Conservation (phyloP, 2,797 vertebrate species). For the Aulostomus chinensis region DNA sequence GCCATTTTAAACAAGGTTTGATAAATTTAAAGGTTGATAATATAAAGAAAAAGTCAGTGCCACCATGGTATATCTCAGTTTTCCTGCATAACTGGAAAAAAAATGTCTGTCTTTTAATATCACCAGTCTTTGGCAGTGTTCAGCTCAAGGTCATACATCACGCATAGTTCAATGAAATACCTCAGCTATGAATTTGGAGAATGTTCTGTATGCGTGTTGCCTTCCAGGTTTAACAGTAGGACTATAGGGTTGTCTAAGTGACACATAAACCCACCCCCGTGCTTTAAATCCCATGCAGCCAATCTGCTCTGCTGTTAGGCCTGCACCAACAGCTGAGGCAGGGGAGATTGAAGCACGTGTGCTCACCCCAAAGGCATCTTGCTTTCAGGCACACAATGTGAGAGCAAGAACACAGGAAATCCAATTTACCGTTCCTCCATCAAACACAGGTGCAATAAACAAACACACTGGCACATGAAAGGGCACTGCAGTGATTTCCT, state of each 20-base stretch:
- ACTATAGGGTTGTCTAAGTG: constrained; percentile 29
- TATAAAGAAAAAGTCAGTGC: no score
- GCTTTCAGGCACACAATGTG: constrained; percentile 48
- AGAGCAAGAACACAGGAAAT: constrained; percentile 42
- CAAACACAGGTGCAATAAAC: constrained; percentile 16
- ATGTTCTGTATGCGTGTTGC: constrained; percentile 58
- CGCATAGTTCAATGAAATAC: constrained; percentile 6
- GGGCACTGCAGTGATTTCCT: neutral
- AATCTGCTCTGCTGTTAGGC: constrained; percentile 32
- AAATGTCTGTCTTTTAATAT: neutral
- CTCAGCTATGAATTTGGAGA: constrained; percentile 36
- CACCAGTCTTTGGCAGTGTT: neutral
- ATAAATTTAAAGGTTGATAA: no score
- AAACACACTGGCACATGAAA: neutral
- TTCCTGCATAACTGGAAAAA: no score
- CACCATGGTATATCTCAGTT: no score
- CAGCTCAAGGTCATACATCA: constrained; percentile 22
- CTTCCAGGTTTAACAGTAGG: constrained; percentile 38
- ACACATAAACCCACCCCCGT: constrained; percentile 29
- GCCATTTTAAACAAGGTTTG: no score
- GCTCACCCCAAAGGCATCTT: constrained; percentile 74
- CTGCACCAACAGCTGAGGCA: constrained; percentile 71
- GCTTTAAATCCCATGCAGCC: constrained; percentile 32
- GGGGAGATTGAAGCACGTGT: constrained; percentile 55
- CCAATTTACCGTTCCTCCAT: constrained; percentile 25